Base-by-base conservation (phyloP, 2,888 invertebrate species). In the Drosophila parthenogenetica region DNA sequence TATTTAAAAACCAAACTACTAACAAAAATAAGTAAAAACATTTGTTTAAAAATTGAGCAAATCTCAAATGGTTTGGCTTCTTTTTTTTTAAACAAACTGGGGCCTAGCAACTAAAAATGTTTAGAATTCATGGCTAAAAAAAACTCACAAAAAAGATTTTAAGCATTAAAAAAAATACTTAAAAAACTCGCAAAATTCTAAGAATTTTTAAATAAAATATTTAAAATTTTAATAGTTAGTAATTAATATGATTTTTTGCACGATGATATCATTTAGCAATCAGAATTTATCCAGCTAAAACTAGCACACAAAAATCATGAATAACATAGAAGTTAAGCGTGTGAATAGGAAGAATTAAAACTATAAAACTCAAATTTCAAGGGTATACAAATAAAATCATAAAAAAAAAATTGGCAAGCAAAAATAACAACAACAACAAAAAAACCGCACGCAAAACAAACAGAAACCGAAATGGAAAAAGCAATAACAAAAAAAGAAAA, bases 381-480 rank as follows among this genome's bases (percentile, higher is more conserved):
- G 60, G 16, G 42, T 60, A 51, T 16, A 43, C 7, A n/a, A n/a
- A 19, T 19, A 19, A 19, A 19, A 3, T 19, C 5, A n/a, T n/a
- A n/a, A n/a, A n/a, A n/a, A n/a, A n/a, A 32, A 37, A 22, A 19
- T 42, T 40, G n/a, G 19, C 29, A 50, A 17, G 40, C 45, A 14
- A 37, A 19, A 10, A 14, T 11, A 16, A 8, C 62, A 11, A 29
- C 8, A 37, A 14, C 17, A 16, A 5, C 11, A 13, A 69, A 11
- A 29, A 11, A 37, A 14, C 17, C 29, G 11, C 11, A 13, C 35
- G 13, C 3, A 11, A 35, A 32, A 45, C 43, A 59, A 48, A 43
- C 49, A 35, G 8, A 48, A 50, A 35, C 37, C 11, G 49, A 67
- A 50, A 62, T 13, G 10, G 16, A 42, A 35, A 48, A 19, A 19